Base-by-base conservation (phyloP, 2,113 vertebrate species). In the Cygnus buccinator region DNA sequence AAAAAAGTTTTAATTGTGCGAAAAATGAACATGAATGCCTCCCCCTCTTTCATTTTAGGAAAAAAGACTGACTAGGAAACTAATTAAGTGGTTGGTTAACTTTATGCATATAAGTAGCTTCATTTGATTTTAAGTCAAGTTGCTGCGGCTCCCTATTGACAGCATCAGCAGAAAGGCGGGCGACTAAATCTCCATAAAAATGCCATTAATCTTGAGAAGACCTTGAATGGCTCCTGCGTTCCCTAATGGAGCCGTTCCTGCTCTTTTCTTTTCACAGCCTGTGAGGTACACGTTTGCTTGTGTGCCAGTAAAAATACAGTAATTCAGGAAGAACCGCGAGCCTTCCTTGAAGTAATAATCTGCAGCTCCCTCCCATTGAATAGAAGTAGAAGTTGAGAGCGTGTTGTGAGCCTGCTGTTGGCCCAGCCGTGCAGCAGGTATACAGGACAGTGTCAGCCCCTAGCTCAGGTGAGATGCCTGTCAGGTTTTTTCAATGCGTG, bases 51-150 rank as follows among this genome's bases (percentile, higher is more conserved):
- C 26, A 58, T 41, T 58, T 77, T 39, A 52, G 54, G 80, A 29
- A 55, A 65, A 78, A 50, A 81, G 65, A 35, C 71, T 86, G 80
- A 74, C 61, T 86, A 61, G 90, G 59, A 65, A 94, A 25, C 50
- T 88, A 90, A 93, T 94, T 85, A 78, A 93, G 87, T 73, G 76
- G 44, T 77, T 88, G 84, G 78, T 88, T 94, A 91, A 82, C 75
- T 94, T 91, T 74, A 65, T 93, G 75, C 50, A 19, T 77, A 11
- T 48, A 77, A 94, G 83, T 44, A 90, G 87, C 55, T 81, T 73
- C 74, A 61, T 85, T 92, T 84, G 26, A 87, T 87, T 92, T 70
- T 58, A 87, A 76, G 68, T 62, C 79, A 80, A 28, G 48, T 61
- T 85, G 35, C 75, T 74, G 61, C 75, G 66, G 61, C 84, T 84